phyloP scores from a whole-genome alignment of 2,113 vertebrate genomes.

The Prunella himalayana region DNA sequence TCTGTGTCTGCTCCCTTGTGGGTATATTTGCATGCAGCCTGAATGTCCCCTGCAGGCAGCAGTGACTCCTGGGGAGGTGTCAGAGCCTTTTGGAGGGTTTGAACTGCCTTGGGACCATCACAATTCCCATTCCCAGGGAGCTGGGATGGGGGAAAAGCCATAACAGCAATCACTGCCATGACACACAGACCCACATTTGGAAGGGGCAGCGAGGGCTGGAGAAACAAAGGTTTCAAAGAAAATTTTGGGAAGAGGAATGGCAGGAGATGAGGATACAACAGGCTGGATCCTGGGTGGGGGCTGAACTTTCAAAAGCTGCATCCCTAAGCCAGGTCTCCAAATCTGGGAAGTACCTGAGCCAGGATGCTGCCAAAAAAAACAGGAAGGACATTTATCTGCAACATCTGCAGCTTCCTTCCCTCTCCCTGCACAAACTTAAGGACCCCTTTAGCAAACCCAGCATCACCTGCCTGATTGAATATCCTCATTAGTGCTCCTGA shows the following conservation, averaged over 20 bases:
- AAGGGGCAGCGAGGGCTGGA: background rate
- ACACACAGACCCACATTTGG: background rate
- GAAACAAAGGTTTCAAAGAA: background rate
- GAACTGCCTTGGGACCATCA: background rate
- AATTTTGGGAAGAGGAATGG: background rate
- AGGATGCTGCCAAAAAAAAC: background rate
- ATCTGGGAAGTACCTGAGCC: background rate
- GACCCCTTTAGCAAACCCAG: background rate
- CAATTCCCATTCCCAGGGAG: background rate
- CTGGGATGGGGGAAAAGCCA: accelerated
- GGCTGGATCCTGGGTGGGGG: background rate
- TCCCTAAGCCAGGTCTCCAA: background rate
- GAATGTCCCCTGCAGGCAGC: background rate
- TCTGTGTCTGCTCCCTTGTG: background rate
- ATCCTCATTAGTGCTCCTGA: background rate
- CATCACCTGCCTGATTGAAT: background rate
- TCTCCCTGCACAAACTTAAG: background rate
- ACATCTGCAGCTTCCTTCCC: background rate
- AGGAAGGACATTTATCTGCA: background rate
- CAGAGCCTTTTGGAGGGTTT: background rate
- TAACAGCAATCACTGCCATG: background rate
- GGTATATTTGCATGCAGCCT: background rate
- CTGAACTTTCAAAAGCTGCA: background rate
- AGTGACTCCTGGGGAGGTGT: background rate
- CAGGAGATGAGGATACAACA: background rate